Evolutionary conservation across 2,888 invertebrate genomes (phyloP).

Genomic region (Drosophila mercatorum): DNA sequence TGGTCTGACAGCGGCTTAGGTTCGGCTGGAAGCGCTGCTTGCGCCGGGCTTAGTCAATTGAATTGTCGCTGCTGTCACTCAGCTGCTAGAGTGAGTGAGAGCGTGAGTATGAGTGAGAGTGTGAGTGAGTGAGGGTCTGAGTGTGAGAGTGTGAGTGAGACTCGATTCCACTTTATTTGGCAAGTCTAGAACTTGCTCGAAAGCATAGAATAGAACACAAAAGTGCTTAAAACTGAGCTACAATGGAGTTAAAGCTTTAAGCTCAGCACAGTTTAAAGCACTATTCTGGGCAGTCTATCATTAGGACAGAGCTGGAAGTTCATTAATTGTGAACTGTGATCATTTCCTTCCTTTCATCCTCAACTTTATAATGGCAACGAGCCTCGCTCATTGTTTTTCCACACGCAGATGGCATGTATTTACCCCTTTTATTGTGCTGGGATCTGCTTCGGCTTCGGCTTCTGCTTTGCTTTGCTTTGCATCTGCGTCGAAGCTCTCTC

Average conservation of each 20-base stretch:
- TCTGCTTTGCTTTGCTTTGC: slow-evolving; percentile 29
- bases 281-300: background rate
- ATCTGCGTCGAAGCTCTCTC: slow-evolving; percentile 50
- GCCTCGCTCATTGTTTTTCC: slow-evolving; percentile 3
- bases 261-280: background rate
- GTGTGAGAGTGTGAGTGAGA: background rate
- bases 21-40: slow-evolving; percentile 9
- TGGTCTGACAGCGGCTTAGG: background rate
- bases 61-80: slow-evolving; percentile 14
- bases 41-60: slow-evolving; percentile 10
- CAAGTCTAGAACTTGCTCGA: slow-evolving; percentile 11
- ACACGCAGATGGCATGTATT: slow-evolving; percentile 17
- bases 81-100: slow-evolving; percentile 11
- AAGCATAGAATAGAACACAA: background rate
- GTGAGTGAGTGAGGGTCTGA: too few species aligned
- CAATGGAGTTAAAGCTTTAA: background rate
- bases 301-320: background rate
- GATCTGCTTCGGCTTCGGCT: slow-evolving; percentile 19
- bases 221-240: background rate
- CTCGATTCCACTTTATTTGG: background rate
- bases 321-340: slow-evolving; percentile 17
- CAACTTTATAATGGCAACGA: slow-evolving; percentile 1
- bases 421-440: slow-evolving; percentile 37
- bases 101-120: background rate
- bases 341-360: slow-evolving; percentile 16